Conservation (phyloP, 1,140 invertebrate species). For the Acromyrmex charruanus region DNA sequence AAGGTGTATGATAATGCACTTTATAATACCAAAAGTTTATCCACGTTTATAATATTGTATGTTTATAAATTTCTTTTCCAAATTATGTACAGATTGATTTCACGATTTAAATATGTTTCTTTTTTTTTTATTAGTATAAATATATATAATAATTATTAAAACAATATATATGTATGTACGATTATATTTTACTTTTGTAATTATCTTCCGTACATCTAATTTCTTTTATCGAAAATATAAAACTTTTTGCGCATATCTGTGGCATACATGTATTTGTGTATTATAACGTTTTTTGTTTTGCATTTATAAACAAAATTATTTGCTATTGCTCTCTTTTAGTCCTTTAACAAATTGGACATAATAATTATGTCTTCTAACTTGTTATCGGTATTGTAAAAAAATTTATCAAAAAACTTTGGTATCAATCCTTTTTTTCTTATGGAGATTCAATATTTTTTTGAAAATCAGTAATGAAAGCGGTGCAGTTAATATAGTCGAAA, state of each 20-base stretch:
- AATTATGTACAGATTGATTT: not conserved
- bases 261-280: not conserved
- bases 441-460: not conserved
- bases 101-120: not conserved
- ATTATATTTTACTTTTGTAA: not conserved
- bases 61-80: slow-evolving; percentile 9
- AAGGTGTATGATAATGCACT: not conserved
- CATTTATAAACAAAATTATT: not conserved
- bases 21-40: not conserved
- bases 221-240: not conserved
- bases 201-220: not conserved
- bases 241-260: not conserved
- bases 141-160: not conserved
- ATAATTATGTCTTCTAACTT: too few relatives aligned
- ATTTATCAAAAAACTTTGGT: too few relatives aligned
- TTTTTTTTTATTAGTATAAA: not conserved
- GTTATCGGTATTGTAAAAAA: too few relatives aligned
- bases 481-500: not conserved
- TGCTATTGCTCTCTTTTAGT: not conserved
- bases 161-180: not conserved
- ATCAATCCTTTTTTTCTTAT: not conserved
- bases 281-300: not conserved
- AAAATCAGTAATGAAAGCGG: not conserved
- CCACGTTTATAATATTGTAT: not conserved
- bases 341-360: not conserved